Percentiles rank a stretch among this genome's conserved stretches.
phyloP scores from a whole-genome alignment of 2,797 vertebrate species.

The Amphiprion clarkii region DNA sequence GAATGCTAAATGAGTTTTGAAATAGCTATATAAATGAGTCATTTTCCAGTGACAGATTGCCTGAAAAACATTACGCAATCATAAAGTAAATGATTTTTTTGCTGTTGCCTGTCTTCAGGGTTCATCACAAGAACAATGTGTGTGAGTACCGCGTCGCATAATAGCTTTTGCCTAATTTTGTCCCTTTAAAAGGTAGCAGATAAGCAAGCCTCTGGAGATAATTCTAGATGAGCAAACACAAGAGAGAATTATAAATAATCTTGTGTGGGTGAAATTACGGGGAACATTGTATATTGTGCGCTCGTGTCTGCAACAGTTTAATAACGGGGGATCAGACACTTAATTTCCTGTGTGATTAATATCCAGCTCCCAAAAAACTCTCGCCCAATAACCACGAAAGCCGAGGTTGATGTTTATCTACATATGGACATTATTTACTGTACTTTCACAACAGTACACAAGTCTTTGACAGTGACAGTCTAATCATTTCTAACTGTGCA shows the following conservation, averaged over 20 bases:
- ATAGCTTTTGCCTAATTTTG: slow-evolving; percentile 50
- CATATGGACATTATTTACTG: slow-evolving; percentile 62
- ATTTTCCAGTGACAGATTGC: slow-evolving; percentile 34
- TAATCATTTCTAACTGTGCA: slow-evolving; percentile 51
- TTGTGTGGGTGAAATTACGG: slow-evolving; percentile 54
- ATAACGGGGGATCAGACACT: slow-evolving; percentile 37
- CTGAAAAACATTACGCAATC: slow-evolving; percentile 41
- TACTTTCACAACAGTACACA: slow-evolving; percentile 60
- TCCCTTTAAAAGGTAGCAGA: slow-evolving; percentile 50
- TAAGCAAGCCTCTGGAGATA: slow-evolving; percentile 56
- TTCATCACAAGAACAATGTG: slow-evolving; percentile 51
- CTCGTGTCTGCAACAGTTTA: slow-evolving; percentile 51
- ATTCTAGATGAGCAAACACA: slow-evolving; percentile 48
- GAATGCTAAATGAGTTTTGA: slow-evolving; percentile 47
- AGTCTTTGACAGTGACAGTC: slow-evolving; percentile 48
- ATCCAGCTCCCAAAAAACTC: not conserved
- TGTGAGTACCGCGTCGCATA: slow-evolving; percentile 21
- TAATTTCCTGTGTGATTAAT: slow-evolving; percentile 38
- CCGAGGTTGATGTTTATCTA: slow-evolving; percentile 58
- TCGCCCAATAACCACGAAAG: slow-evolving; percentile 39
- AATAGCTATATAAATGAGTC: slow-evolving; percentile 51
- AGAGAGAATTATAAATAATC: slow-evolving; percentile 58
- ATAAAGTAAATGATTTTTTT: slow-evolving; percentile 57
- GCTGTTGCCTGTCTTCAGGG: slow-evolving; percentile 36
- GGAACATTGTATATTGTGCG: slow-evolving; percentile 31